Percentiles rank a stretch among this genome's conserved stretches.
Conservation (phyloP, 2,113 vertebrate genomes). For the Echinops telfairi region DNA sequence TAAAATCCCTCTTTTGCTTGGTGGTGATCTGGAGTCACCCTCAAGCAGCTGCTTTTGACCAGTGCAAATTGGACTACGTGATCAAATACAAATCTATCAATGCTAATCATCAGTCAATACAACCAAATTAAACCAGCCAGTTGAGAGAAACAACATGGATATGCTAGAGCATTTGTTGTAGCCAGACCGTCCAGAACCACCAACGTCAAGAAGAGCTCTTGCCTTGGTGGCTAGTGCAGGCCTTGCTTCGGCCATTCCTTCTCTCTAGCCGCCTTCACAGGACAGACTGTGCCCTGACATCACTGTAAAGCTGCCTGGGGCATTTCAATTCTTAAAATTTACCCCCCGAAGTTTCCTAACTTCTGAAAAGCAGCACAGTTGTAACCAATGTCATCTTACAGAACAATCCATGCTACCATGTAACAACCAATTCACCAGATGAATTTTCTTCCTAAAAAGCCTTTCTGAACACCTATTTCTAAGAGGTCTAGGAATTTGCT, state of each 20-base stretch:
- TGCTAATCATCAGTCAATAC: background rate
- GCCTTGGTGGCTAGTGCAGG: background rate
- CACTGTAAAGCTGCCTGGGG: background rate
- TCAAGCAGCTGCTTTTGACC: background rate
- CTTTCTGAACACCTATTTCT: background rate
- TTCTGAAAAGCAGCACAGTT: background rate
- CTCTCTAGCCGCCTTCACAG: background rate
- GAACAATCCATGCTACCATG: background rate
- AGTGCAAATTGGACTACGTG: background rate
- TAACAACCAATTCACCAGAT: background rate
- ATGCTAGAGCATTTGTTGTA: background rate
- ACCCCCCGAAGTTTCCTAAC: background rate
- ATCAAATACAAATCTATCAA: background rate
- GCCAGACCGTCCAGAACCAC: background rate
- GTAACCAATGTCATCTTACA: background rate
- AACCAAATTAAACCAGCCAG: background rate
- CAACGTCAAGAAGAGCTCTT: background rate
- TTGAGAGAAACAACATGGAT: background rate
- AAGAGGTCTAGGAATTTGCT: background rate
- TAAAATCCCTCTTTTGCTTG: background rate
- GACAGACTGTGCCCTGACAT: conserved; percentile 41
- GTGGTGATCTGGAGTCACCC: background rate
- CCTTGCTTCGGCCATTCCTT: background rate
- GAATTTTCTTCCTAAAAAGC: background rate
- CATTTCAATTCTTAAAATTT: conserved; percentile 14